phyloP scores from a whole-genome alignment of 2,113 vertebrate species.

The Leucopsar rothschildi region DNA sequence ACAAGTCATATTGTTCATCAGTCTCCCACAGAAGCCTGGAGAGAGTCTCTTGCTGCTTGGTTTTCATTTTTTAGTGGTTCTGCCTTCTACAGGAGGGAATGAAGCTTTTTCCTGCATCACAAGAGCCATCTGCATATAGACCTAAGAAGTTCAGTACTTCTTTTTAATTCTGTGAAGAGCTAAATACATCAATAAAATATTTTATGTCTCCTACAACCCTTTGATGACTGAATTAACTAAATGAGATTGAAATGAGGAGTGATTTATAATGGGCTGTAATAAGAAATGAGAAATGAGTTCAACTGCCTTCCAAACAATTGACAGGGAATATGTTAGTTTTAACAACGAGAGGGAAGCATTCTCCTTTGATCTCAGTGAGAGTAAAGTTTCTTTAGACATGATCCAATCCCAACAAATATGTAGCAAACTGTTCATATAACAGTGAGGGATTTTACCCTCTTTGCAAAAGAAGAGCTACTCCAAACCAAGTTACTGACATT shows the following conservation, averaged over 20 bases:
- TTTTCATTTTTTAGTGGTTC: not conserved
- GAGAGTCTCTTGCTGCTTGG: not conserved
- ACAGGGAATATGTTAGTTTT: not conserved
- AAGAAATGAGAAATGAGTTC: not conserved
- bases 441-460: not conserved
- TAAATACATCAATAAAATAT: constrained; percentile 26
- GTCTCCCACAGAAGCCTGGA: not conserved
- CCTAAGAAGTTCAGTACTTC: not conserved
- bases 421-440: not conserved
- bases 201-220: constrained; percentile 1
- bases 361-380: not conserved
- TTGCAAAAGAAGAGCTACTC: not conserved
- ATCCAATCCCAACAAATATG: not conserved
- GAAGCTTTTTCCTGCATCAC: not conserved
- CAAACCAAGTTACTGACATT: not conserved
- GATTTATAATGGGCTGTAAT: not conserved
- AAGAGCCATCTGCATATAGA: constrained; percentile 3
- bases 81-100: not conserved
- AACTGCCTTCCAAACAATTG: not conserved
- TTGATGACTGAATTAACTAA: constrained; percentile 46
- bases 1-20: not conserved
- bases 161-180: not conserved
- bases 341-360: not conserved
- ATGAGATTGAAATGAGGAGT: constrained; percentile 21
- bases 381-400: not conserved